Evolutionary conservation across 2,113 vertebrate genomes (phyloP), one percentile per base, ranked within the genome.

Genomic region (Siniperca chuatsi): DNA sequence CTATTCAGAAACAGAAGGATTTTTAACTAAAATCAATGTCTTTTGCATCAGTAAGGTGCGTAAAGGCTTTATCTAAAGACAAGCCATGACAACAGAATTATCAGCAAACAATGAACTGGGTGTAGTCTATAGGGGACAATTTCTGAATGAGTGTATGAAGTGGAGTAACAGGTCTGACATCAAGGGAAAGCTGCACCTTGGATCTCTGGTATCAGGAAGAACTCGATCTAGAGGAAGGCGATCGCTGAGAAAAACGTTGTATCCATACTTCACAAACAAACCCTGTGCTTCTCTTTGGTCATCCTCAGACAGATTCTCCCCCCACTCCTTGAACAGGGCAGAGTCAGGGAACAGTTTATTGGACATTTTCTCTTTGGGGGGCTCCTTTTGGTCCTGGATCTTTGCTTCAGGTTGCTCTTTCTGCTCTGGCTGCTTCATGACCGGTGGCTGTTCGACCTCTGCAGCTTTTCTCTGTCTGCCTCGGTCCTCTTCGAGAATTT

Each of bases 171-270:
- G 5, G 23, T 42, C 12, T 61, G 2, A 20, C 1, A 1, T 66
- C 1, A 3, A 1, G 13, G 1, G 15, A 25, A 23, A 13, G 10
- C 5, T 11, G 6, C 75, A 96, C 95, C 92, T 89, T 37, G 42
- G 20, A 23, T 92, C 77, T 55, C 94, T 88, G 6, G 95, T 95
- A 2, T 95, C 93, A 21, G 88, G 91, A 50, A 96, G 86, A 46
- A 29, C 46, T 81, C 95, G 89, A 75, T 95, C 88, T 1, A 95
- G 35, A 40, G 95, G 92, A 12, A 95, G 89, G 16, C 82, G 86
- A 75, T 96, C 87, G 18, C 95, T 96, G 37, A 96, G 93, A 48
- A 93, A 96, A 21, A 90, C 92, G 1, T 96, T 96, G 81, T 96
- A 94, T 4, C 95, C 95, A 16, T 94, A 95, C 12, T 89, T 85